Conservation (phyloP, 2,888 invertebrate genomes). For the Chrysolina haemoptera region DNA sequence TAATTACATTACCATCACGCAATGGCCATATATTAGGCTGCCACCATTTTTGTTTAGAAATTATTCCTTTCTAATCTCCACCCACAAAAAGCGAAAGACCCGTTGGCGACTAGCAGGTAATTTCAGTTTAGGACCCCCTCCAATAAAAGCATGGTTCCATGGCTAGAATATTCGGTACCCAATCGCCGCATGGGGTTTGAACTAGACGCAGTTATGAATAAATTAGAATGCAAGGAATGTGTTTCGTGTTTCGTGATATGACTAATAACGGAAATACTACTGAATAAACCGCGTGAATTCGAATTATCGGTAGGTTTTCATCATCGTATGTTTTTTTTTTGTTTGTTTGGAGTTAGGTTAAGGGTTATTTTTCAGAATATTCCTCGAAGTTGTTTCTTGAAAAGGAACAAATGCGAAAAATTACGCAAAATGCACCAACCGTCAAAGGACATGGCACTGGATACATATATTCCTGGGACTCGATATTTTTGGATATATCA, state of each 20-base stretch:
- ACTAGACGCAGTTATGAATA: conserved; percentile 9
- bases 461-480: too few relatives aligned
- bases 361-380: too few relatives aligned
- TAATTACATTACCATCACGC: conserved; percentile 54
- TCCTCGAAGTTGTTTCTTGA: too few relatives aligned
- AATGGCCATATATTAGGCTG: conserved; percentile 55
- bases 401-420: too few relatives aligned
- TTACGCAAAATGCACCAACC: too few relatives aligned
- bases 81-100: conserved; percentile 47
- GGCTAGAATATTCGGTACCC: conserved; percentile 27
- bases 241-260: conserved; percentile 27
- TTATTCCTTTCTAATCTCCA: conserved; percentile 56
- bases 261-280: conserved; percentile 17
- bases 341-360: too few relatives aligned
- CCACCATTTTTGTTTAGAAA: conserved; percentile 58
- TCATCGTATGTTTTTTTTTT: neutral
- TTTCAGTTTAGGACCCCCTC: conserved; percentile 28
- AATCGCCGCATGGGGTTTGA: neutral
- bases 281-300: neutral
- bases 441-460: too few relatives aligned
- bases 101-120: conserved; percentile 43
- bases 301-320: conserved; percentile 8
- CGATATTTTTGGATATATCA: too few relatives aligned
- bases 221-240: conserved; percentile 24
- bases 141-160: conserved; percentile 41